Percentiles rank a stretch among this genome's conserved stretches.
Conservation (phyloP, 2,888 invertebrate species). For the Drosophila leonis region DNA sequence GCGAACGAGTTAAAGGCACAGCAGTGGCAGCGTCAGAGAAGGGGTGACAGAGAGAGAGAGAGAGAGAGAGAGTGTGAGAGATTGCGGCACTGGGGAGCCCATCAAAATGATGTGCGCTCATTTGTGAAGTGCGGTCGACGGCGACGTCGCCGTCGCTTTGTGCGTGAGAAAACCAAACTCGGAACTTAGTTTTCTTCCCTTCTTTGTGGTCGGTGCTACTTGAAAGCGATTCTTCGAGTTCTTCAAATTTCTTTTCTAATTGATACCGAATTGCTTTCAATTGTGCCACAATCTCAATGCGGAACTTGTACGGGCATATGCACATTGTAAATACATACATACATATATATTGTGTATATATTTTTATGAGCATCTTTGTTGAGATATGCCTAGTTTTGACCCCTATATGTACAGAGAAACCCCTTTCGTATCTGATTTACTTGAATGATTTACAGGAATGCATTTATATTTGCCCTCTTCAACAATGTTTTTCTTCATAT, state of each 20-base stretch:
- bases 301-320: background rate
- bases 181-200: constrained; percentile 25
- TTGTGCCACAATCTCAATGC: constrained; percentile 37
- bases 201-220: constrained; percentile 54
- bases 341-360: too few relatives aligned
- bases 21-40: too few relatives aligned
- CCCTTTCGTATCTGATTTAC: constrained; percentile 15
- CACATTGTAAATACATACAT: too few relatives aligned
- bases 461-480: constrained; percentile 4
- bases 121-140: constrained; percentile 70
- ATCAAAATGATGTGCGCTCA: constrained; percentile 74
- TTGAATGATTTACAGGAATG: constrained; percentile 16
- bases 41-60: background rate
- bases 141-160: constrained; percentile 29
- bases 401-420: constrained; percentile 2
- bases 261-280: constrained; percentile 71
- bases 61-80: background rate
- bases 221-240: constrained; percentile 62
- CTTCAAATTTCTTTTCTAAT: constrained; percentile 72
- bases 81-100: constrained; percentile 37
- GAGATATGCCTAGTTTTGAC: constrained; percentile 11
- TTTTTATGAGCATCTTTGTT: too few relatives aligned
- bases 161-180: constrained; percentile 68
- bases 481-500: background rate
- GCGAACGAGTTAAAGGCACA: constrained; percentile 13